Evolutionary conservation across 2,113 vertebrate genomes (phyloP).

Genomic region (Lycaon pictus): DNA sequence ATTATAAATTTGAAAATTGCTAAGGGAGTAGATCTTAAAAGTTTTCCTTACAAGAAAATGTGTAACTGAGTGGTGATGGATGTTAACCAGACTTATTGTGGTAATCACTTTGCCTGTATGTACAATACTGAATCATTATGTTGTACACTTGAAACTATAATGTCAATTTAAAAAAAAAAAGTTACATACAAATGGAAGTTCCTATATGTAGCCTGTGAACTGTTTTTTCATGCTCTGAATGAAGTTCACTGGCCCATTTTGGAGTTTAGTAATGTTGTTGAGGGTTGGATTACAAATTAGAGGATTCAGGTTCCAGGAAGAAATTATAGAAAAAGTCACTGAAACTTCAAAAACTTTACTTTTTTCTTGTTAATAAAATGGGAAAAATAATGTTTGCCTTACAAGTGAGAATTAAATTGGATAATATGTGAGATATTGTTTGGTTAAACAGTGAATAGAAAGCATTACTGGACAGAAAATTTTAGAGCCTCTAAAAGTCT

Average conservation of each 20-base stretch:
- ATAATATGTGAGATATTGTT: not conserved
- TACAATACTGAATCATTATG: not conserved
- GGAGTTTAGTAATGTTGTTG: not conserved
- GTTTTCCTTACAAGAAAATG: not conserved
- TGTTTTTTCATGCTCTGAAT: not conserved
- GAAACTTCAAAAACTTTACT: not conserved
- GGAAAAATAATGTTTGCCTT: not conserved
- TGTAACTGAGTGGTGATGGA: not conserved
- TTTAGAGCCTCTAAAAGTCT: not conserved
- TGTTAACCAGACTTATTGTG: not conserved
- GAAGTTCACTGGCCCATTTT: not conserved
- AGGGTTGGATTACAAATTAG: not conserved
- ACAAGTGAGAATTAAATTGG: not conserved
- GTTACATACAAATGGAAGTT: not conserved
- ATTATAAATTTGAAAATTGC: not conserved
- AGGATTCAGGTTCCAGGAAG: not conserved
- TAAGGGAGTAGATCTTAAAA: not conserved
- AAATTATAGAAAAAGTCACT: not conserved
- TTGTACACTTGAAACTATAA: not conserved
- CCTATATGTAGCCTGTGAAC: not conserved
- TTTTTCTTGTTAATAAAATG: not conserved
- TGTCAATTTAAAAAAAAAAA: not conserved
- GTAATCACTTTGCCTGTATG: not conserved
- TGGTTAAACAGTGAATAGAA: not conserved
- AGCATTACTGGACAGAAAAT: not conserved